These are phyloP conservation scores for Hipposideros armiger DNA, from an alignment of 2,113 vertebrate genomes.

Conservation along the genomic window DNA sequence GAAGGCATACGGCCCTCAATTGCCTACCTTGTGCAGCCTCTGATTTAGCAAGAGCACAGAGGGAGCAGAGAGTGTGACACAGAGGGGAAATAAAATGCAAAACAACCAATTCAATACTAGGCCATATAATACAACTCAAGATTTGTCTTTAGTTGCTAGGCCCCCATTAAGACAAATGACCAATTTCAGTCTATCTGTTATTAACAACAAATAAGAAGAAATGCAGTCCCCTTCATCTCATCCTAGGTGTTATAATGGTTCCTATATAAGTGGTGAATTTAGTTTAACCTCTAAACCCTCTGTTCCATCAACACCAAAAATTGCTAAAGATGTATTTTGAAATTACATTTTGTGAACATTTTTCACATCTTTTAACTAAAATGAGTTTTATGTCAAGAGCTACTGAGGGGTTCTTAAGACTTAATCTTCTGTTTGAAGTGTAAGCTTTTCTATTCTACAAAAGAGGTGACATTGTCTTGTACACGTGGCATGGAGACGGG, in stretches of 20 bases:
- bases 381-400: constrained; percentile 22
- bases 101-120: background rate
- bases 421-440: background rate
- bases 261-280: background rate
- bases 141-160: background rate
- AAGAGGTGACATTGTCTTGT: background rate
- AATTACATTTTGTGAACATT: background rate
- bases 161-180: background rate
- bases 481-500: background rate
- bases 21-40: background rate
- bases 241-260: background rate
- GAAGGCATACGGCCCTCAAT: accelerated
- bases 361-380: constrained; percentile 4
- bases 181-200: background rate
- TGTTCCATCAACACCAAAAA: background rate
- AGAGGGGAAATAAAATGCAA: background rate
- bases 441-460: background rate
- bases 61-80: background rate
- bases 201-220: background rate
- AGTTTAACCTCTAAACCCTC: background rate
- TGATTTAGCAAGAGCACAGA: background rate
- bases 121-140: background rate
- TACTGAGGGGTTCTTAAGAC: background rate
- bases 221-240: background rate
- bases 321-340: constrained; percentile 37